Base-by-base conservation (phyloP, 2,113 vertebrate genomes). In the Bubo scandiacus region DNA sequence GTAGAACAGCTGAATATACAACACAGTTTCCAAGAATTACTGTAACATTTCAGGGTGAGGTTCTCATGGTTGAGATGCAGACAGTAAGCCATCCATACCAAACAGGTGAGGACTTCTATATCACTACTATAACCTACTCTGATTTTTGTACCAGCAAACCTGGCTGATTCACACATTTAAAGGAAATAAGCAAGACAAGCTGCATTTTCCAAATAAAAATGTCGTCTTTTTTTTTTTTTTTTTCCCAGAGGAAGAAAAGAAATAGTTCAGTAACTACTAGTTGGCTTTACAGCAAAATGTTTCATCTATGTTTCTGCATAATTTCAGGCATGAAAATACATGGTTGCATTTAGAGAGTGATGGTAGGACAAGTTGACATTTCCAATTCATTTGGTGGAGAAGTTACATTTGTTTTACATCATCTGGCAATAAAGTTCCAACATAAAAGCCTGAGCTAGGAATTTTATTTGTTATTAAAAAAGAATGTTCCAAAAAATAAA, bases 1-100 rank as follows among this genome's bases (percentile, higher is more conserved):
- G 81, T 16, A 96, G 91, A 95, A 95, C 91, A 97, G 86, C 86
- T 96, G 94, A 96, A 97, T 25, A 97, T 16, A 96, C 91, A 95
- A 96, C 51, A 96, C 45, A 75, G n/a, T 92, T 91, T 94, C 89
- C 84, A 87, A 93, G 88, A 92, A 95, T 62, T 72, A 88, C 68
- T 66, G 55, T 43, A 75, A 90, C 59, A 29, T 74, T 95, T 89
- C 45, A 91, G 81, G 92, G 62, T 74, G 90, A 97, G 78, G 54
- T 52, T 89, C 77, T 87, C 75, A 49, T 54, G 65, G 73, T 1
- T 74, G 68, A 81, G 79, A 95, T 61, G 88, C 54, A 93, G 87
- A 92, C 51, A 81, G 15, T 27, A 36, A 59, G 38, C 29, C 63
- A 81, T 61, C 90, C 68, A 47, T 43, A 86, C 47, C 72, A 83